A percentile compares a stretch with the other conserved stretches of the same genome.
Conservation (phyloP, 2,888 invertebrate species). For the Drosophila borborema region DNA sequence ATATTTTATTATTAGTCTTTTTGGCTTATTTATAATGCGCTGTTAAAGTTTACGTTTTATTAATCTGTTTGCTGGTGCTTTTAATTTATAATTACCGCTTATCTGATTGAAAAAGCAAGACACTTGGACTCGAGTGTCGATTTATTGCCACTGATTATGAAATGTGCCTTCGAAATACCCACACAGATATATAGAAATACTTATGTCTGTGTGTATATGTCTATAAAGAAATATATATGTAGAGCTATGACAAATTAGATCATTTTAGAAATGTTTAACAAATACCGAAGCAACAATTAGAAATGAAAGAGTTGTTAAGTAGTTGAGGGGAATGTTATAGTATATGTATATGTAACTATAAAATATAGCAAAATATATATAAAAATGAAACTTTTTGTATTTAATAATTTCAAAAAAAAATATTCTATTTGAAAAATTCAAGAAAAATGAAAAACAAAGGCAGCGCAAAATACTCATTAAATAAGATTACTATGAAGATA, state of each 20-base stretch:
- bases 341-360: not conserved
- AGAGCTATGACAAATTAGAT: conserved; percentile 6
- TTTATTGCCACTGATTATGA: conserved; percentile 71
- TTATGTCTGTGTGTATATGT: not conserved
- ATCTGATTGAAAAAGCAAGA: conserved; percentile 75
- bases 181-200: not conserved
- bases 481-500: not conserved
- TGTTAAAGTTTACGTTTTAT: conserved; percentile 77
- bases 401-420: not conserved
- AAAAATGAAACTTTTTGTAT: too few relatives aligned
- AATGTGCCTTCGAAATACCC: conserved; percentile 26
- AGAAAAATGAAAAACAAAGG: not conserved
- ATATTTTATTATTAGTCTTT: conserved; percentile 78
- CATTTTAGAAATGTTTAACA: not conserved
- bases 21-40: conserved; percentile 74
- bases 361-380: not conserved
- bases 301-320: not conserved
- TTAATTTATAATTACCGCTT: conserved; percentile 79
- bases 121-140: conserved; percentile 75
- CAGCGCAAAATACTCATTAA: not conserved
- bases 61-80: conserved; percentile 75
- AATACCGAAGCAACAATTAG: not conserved
- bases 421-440: not conserved
- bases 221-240: not conserved
- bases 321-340: not conserved